phyloP scores from a whole-genome alignment of 2,113 vertebrate genomes.

The Malurus cyaneus region DNA sequence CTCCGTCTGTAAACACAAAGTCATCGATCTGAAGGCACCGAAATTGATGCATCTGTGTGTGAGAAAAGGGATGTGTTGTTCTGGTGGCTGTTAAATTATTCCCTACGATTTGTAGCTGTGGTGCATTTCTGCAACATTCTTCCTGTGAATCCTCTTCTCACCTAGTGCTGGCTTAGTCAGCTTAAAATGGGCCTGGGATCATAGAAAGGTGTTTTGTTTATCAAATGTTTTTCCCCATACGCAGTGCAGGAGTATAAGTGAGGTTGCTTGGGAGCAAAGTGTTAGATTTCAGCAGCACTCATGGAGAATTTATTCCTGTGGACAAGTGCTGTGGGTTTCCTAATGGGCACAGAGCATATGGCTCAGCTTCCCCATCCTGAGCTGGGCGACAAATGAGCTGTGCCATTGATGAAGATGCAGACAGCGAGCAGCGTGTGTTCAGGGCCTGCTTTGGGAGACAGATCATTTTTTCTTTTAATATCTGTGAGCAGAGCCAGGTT shows the following conservation, averaged over 20 bases:
- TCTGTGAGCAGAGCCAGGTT: not conserved
- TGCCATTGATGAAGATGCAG: not conserved
- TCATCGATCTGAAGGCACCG: not conserved
- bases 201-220: not conserved
- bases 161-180: not conserved
- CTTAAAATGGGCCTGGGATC: not conserved
- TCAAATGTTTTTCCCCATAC: not conserved
- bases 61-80: not conserved
- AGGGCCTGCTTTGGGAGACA: not conserved
- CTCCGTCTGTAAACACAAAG: not conserved
- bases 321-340: not conserved
- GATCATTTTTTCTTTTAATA: not conserved
- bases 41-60: not conserved
- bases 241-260: not conserved
- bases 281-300: not conserved
- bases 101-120: not conserved
- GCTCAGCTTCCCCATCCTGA: not conserved
- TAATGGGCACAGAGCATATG: constrained; percentile 12
- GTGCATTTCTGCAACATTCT: not conserved
- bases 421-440: not conserved
- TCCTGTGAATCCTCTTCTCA: not conserved
- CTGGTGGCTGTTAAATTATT: not conserved
- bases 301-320: not conserved
- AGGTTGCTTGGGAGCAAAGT: not conserved
- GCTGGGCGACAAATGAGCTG: rapidly evolving